Conservation (phyloP, 23 tunicate species). For the Trididemnum clinides region DNA sequence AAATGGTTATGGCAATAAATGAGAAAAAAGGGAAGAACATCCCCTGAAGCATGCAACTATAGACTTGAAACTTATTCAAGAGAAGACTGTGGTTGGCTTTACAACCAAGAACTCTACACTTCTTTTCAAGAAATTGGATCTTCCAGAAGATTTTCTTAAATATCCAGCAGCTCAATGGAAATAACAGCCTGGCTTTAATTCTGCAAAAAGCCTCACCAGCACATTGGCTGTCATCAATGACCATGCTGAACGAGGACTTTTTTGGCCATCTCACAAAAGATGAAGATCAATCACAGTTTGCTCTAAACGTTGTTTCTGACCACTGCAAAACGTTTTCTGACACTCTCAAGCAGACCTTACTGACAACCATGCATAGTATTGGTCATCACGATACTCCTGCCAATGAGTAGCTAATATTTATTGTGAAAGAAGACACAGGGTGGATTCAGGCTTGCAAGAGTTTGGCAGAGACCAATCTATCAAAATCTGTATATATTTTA, state of each 20-base stretch:
- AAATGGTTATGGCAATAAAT: neutral
- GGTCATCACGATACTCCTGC: no score
- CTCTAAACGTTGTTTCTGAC: no score
- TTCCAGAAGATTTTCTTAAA: no score
- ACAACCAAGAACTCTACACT: neutral
- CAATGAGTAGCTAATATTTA: neutral
- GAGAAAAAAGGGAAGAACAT: neutral
- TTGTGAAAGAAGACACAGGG: no score
- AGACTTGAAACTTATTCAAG: neutral
- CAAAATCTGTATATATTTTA: no score
- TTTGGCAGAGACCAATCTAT: no score
- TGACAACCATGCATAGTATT: no score
- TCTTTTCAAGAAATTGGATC: neutral
- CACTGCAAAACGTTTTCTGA: neutral
- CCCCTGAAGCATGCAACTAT: neutral
- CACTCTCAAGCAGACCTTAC: constrained; percentile 20
- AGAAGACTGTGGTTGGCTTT: neutral
- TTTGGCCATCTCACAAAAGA: neutral
- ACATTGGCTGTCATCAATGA: neutral
- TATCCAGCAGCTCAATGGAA: neutral
- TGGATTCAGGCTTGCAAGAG: no score
- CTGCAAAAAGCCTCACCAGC: neutral
- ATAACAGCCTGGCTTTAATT: neutral
- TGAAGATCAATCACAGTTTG: neutral
- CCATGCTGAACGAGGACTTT: constrained; percentile 3